Conservation (phyloP, 2,797 vertebrate genomes). For the Enteromius treurensis region DNA sequence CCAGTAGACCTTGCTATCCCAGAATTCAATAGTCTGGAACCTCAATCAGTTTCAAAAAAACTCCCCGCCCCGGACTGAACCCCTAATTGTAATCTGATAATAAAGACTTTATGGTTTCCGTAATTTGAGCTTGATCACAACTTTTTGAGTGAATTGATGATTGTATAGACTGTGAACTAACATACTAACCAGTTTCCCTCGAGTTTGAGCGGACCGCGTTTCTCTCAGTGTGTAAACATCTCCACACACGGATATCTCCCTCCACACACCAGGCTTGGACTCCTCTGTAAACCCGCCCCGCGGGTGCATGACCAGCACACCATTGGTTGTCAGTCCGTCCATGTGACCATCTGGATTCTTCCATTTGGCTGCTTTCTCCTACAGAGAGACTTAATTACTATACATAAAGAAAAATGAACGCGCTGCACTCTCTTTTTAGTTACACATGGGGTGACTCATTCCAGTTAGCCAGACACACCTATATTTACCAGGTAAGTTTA, state of each 20-base stretch:
- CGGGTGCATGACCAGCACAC: slow-evolving; percentile 97
- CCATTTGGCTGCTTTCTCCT: slow-evolving; percentile 99
- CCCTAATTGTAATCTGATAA: background rate
- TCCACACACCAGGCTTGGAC: slow-evolving; percentile 94
- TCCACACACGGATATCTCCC: slow-evolving; percentile 97
- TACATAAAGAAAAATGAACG: slow-evolving; percentile 34
- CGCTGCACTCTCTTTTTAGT: slow-evolving; percentile 6
- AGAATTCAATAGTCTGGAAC: background rate
- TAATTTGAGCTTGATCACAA: background rate
- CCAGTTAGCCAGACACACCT: slow-evolving; percentile 25
- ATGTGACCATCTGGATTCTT: slow-evolving; percentile 99
- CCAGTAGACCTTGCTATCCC: background rate
- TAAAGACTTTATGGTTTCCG: background rate
- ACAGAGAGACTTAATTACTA: slow-evolving; percentile 22
- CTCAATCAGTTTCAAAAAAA: background rate
- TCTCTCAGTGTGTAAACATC: slow-evolving; percentile 97
- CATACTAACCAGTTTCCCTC: slow-evolving; percentile 89
- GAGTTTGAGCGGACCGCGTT: slow-evolving; percentile 94
- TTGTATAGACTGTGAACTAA: background rate
- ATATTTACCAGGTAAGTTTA: slow-evolving; percentile 55
- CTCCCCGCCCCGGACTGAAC: background rate
- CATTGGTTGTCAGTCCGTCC: slow-evolving; percentile 97
- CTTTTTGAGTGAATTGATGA: background rate
- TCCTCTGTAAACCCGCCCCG: slow-evolving; percentile 94
- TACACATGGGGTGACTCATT: slow-evolving; percentile 36